These are phyloP conservation scores for Cotesia vestalis DNA, from an alignment of 1,140 invertebrate genomes.

Conservation along the genomic window DNA sequence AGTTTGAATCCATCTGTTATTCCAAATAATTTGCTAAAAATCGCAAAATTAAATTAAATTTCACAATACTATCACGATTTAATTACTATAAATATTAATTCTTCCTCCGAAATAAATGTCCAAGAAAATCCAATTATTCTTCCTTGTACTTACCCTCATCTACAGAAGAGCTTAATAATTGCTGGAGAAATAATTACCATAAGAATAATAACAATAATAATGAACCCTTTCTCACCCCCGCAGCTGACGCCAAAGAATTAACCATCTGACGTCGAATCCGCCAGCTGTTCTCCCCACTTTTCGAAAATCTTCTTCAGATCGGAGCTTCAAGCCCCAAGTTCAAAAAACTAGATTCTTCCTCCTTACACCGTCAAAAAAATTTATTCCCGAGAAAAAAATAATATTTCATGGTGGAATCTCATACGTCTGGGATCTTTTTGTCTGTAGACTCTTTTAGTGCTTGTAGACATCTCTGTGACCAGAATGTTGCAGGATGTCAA, in stretches of 20 bases:
- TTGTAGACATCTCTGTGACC: no score
- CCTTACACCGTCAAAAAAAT: constrained; percentile 41
- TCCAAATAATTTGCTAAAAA: constrained; percentile 18
- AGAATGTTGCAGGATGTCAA: no score
- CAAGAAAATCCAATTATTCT: no score
- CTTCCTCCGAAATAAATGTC: no score
- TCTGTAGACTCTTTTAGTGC: no score
- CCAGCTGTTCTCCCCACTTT: constrained; percentile 49
- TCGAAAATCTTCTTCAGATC: constrained; percentile 14
- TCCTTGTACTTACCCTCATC: no score
- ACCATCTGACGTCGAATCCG: constrained; percentile 49
- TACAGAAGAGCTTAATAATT: no score
- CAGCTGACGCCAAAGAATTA: constrained; percentile 49
- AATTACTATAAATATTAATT: no score
- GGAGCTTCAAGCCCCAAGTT: background rate
- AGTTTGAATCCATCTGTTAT: constrained; percentile 38
- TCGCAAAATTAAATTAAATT: constrained; percentile 7
- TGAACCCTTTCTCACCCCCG: constrained; percentile 54
- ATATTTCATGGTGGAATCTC: no score
- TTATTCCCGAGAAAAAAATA: background rate
- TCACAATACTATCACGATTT: background rate
- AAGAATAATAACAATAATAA: background rate
- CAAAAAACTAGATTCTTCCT: constrained; percentile 39
- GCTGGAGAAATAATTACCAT: no score
- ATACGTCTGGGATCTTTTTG: no score